Evolutionary conservation across 2,888 invertebrate genomes (phyloP).

Genomic region (Timandra comae): DNA sequence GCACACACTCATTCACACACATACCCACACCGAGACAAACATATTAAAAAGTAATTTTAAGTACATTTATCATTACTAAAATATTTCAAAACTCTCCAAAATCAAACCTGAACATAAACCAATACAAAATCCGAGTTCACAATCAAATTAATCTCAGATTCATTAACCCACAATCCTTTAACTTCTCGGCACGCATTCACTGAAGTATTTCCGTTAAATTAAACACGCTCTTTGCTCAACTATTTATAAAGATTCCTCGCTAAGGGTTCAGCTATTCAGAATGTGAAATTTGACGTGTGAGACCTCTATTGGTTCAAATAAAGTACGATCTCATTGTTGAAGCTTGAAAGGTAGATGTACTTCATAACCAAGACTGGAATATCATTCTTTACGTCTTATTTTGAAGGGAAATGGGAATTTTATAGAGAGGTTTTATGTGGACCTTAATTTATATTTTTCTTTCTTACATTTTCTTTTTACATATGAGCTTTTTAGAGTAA

Average conservation of each 20-base stretch:
- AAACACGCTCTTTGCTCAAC: slow-evolving; percentile 65
- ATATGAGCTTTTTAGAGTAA: no score
- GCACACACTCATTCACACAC: no score
- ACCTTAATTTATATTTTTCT: slow-evolving; percentile 5
- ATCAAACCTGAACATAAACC: no score
- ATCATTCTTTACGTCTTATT: slow-evolving; percentile 60
- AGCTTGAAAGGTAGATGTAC: slow-evolving; percentile 44
- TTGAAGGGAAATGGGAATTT: slow-evolving; percentile 23
- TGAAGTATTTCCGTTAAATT: slow-evolving; percentile 69
- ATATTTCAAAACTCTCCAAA: no score
- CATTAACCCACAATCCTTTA: slow-evolving; percentile 50
- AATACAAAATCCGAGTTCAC: no score
- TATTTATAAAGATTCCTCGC: slow-evolving; percentile 72
- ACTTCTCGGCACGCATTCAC: slow-evolving; percentile 56
- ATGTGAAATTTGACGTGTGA: slow-evolving; percentile 76
- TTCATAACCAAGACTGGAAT: slow-evolving; percentile 51
- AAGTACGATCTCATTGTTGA: slow-evolving; percentile 47
- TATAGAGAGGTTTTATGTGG: slow-evolving; percentile 41
- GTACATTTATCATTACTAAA: no score
- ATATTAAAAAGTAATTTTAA: no score
- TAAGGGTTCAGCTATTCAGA: slow-evolving; percentile 56
- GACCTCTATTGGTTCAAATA: slow-evolving; percentile 50
- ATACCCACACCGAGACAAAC: no score
- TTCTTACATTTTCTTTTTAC: not conserved
- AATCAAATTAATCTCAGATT: slow-evolving; percentile 55